Evolutionary conservation across 30 jellyfish, hydroid and myxozoan species (phyloP).

Genomic region (Nemopilema nomurai): DNA sequence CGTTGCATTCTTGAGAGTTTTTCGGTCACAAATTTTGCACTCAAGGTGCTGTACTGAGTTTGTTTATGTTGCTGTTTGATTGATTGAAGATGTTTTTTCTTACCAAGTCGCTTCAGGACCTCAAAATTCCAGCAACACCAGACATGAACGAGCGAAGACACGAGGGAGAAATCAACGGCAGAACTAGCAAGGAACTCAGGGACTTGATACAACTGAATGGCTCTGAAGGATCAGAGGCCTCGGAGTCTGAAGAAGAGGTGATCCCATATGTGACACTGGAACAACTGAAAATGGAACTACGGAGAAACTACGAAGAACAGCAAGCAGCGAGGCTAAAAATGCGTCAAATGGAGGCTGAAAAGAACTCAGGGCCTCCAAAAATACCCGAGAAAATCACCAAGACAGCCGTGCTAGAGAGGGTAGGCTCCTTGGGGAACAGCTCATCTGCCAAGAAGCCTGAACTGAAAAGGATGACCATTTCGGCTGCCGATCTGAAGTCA

Average conservation of each 20-base stretch:
- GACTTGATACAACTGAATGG: neutral
- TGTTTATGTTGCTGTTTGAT: neutral
- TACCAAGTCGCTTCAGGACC: conserved; percentile 49
- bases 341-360: conserved; percentile 53
- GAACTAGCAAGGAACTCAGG: neutral
- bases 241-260: conserved; percentile 36
- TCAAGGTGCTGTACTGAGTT: neutral
- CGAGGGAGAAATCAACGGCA: conserved; percentile 4
- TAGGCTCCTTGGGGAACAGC: no score
- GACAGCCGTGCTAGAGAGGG: conserved; percentile 40
- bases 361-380: conserved; percentile 14
- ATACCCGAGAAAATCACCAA: conserved; percentile 50
- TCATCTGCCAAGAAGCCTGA: neutral
- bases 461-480: conserved; percentile 28
- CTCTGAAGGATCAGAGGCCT: conserved; percentile 1
- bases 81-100: neutral
- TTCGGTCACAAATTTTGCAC: neutral
- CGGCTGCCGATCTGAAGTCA: conserved; percentile 59
- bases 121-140: conserved; percentile 59
- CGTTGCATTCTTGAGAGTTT: neutral
- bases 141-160: conserved; percentile 16
- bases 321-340: conserved; percentile 52
- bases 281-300: conserved; percentile 37
- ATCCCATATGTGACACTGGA: conserved; percentile 45
- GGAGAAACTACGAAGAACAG: conserved; percentile 37